These are phyloP conservation scores for Lepidochrysops patricia DNA, from an alignment of 2,888 invertebrate species.

Conservation along the genomic window DNA sequence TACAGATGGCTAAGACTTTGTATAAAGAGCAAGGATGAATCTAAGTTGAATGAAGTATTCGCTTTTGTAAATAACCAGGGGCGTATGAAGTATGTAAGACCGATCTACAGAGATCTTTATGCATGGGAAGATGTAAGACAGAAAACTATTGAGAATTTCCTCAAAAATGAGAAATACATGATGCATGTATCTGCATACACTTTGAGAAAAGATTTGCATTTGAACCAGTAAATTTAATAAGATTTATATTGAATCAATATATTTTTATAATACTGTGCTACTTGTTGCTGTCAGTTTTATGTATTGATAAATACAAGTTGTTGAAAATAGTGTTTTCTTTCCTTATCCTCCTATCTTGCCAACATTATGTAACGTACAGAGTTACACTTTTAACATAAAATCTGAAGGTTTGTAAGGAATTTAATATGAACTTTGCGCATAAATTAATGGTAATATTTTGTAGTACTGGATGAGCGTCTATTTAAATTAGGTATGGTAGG, in stretches of 20 bases:
- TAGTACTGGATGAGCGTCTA: too few relatives aligned
- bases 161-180: constrained; percentile 81
- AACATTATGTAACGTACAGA: background rate
- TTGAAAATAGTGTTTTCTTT: background rate
- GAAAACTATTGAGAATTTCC: constrained; percentile 81
- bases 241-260: background rate
- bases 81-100: constrained; percentile 92
- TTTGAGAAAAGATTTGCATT: constrained; percentile 83
- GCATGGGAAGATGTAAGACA: constrained; percentile 83
- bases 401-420: too few relatives aligned
- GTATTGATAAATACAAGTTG: constrained; percentile 8
- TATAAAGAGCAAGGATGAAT: constrained; percentile 81
- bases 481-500: too few relatives aligned
- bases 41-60: constrained; percentile 79
- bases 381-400: too few relatives aligned
- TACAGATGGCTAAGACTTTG: constrained; percentile 86
- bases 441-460: too few relatives aligned
- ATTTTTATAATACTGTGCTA: background rate
- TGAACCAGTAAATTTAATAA: constrained; percentile 29
- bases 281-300: background rate
- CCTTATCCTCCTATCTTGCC: background rate
- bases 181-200: constrained; percentile 87
- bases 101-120: constrained; percentile 89
- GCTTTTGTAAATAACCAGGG: constrained; percentile 88
- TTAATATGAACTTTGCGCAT: too few relatives aligned